Evolutionary conservation across 2,113 vertebrate species (phyloP).

Genomic region (Entomyzon cyanotis): DNA sequence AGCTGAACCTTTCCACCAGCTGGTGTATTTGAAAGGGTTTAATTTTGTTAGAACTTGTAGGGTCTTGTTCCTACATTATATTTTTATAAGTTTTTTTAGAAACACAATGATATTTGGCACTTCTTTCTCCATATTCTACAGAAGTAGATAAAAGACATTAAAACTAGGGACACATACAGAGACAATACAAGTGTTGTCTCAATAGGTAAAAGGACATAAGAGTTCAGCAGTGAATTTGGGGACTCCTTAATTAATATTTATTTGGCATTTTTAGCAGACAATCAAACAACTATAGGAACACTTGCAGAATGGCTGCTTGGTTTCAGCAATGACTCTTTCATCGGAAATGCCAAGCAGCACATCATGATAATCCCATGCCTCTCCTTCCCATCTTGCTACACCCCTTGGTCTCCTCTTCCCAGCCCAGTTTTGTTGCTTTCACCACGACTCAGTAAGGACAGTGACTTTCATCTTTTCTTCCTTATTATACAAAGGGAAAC

Average conservation of each 20-base stretch:
- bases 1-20: background rate
- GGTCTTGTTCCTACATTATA: background rate
- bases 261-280: background rate
- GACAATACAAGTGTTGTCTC: background rate
- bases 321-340: background rate
- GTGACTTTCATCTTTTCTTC: background rate
- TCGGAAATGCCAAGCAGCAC: background rate
- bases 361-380: background rate
- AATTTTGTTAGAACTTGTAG: background rate
- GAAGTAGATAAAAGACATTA: background rate
- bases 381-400: background rate
- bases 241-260: background rate
- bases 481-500: background rate
- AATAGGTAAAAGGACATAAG: background rate
- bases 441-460: background rate
- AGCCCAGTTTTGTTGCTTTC: background rate
- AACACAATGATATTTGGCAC: background rate
- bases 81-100: background rate
- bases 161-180: background rate
- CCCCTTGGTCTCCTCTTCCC: background rate
- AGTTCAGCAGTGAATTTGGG: background rate
- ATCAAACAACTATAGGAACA: background rate
- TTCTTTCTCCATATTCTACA: background rate
- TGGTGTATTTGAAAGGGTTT: background rate
- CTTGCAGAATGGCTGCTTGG: background rate